A percentile compares a stretch with the other conserved stretches of the same genome.
phyloP scores from a whole-genome alignment of 2,888 invertebrate genomes.

The Aspidiotus rigidus region DNA sequence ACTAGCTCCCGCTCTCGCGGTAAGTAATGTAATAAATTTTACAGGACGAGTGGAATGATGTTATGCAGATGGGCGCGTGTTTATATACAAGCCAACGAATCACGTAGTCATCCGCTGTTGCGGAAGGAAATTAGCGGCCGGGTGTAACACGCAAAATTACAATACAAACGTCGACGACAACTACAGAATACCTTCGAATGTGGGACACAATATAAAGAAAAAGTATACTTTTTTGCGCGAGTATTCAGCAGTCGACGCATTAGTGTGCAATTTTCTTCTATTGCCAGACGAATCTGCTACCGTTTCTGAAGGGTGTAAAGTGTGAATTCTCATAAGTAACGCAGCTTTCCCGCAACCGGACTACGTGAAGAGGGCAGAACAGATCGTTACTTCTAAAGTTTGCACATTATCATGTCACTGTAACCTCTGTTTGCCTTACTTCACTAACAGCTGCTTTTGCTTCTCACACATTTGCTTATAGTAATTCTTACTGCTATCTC shows the following conservation, averaged over 20 bases:
- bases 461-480: slow-evolving; percentile 27
- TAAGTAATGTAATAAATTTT: too few relatives aligned
- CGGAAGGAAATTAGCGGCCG: too few relatives aligned
- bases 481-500: slow-evolving; percentile 14
- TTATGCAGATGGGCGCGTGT: too few relatives aligned
- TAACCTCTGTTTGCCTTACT: slow-evolving; percentile 31
- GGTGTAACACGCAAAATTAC: too few relatives aligned
- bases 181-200: too few relatives aligned
- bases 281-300: slow-evolving; percentile 20
- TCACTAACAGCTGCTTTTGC: slow-evolving; percentile 29
- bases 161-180: too few relatives aligned
- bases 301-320: slow-evolving; percentile 22
- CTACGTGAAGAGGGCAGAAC: slow-evolving; percentile 10
- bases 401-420: slow-evolving; percentile 31
- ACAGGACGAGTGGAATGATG: too few relatives aligned
- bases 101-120: too few relatives aligned
- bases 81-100: too few relatives aligned
- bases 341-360: slow-evolving; percentile 4
- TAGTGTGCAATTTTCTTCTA: slow-evolving; percentile 9
- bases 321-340: slow-evolving; percentile 24
- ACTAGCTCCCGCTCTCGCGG: too few relatives aligned
- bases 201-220: too few relatives aligned
- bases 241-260: not conserved
- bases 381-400: slow-evolving; percentile 23
- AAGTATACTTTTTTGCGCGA: too few relatives aligned